A percentile compares a stretch with the other conserved stretches of the same genome.
These are phyloP conservation scores for Patiria pectinifera DNA, from an alignment of 53 echinoderm and acorn worm genomes.

Conservation along the genomic window DNA sequence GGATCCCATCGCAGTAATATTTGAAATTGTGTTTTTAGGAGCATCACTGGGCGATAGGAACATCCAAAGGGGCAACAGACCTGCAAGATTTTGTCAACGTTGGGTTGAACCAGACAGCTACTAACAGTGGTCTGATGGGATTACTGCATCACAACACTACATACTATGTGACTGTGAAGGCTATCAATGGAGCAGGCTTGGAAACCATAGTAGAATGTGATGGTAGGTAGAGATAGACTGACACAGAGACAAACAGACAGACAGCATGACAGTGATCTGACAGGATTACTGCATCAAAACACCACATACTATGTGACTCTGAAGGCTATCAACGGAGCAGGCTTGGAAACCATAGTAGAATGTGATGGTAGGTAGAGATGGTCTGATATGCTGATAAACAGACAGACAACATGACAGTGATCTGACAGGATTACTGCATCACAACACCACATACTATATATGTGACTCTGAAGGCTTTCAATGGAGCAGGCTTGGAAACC, in stretches of 20 bases:
- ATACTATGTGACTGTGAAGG: slow-evolving; percentile 70
- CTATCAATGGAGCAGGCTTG: slow-evolving; percentile 69
- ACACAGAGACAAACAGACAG: not conserved
- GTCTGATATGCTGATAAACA: no score
- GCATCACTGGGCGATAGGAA: slow-evolving; percentile 71
- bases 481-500: slow-evolving; percentile 9
- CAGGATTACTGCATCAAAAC: no score
- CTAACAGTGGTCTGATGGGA: slow-evolving; percentile 35
- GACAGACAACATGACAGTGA: not conserved
- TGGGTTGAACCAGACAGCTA: slow-evolving; percentile 42
- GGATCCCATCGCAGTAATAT: no score
- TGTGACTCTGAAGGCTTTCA: slow-evolving; percentile 53
- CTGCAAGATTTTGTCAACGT: slow-evolving; percentile 66
- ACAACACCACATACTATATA: slow-evolving; percentile 44
- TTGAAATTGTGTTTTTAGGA: slow-evolving; percentile 28
- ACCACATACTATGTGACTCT: no score
- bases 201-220: slow-evolving; percentile 35
- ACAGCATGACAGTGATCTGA: no score
- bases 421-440: not conserved
- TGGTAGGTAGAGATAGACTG: slow-evolving; percentile 41
- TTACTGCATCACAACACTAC: slow-evolving; percentile 50
- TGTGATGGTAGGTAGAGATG: no score
- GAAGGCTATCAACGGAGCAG: no score
- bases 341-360: no score
- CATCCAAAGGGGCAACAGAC: slow-evolving; percentile 47